Evolutionary conservation across 1,140 invertebrate genomes (phyloP).

Genomic region (Apis mellifera): DNA sequence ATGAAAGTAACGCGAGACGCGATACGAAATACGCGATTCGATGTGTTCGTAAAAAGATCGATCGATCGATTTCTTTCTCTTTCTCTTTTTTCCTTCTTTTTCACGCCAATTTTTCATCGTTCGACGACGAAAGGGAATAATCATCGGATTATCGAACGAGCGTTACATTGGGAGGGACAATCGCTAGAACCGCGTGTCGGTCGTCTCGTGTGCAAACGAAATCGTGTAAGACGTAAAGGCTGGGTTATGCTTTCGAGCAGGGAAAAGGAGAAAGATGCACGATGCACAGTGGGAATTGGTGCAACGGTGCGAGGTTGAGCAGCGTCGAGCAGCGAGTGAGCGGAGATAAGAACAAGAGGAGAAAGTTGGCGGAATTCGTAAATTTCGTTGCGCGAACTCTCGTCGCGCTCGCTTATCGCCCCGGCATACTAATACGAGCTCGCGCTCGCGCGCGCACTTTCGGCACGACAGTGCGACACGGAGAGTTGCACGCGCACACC

Average conservation of each 20-base stretch:
- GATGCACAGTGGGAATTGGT: slow-evolving; percentile 35
- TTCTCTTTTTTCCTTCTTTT: no score
- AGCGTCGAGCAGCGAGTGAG: no score
- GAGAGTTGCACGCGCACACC: background rate
- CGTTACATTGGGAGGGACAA: no score
- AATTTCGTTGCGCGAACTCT: slow-evolving; percentile 56
- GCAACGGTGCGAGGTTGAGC: slow-evolving; percentile 28
- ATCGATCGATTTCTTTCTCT: no score
- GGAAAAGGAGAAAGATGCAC: background rate
- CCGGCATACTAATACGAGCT: slow-evolving; percentile 16
- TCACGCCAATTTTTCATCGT: no score
- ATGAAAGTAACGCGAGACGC: no score
- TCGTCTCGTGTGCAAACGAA: background rate
- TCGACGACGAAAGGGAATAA: no score
- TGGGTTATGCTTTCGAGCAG: background rate
- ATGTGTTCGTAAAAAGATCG: no score
- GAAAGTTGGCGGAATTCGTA: slow-evolving; percentile 71
- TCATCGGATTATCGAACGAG: no score
- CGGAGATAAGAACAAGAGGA: slow-evolving; percentile 66
- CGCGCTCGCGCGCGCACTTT: background rate
- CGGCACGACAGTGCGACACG: background rate
- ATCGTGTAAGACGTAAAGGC: no score
- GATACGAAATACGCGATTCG: no score
- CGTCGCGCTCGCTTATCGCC: slow-evolving; percentile 65
- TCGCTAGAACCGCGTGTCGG: no score